These are phyloP conservation scores for Eumacrocentrus americanus DNA, from an alignment of 2,888 invertebrate genomes.

Conservation along the genomic window DNA sequence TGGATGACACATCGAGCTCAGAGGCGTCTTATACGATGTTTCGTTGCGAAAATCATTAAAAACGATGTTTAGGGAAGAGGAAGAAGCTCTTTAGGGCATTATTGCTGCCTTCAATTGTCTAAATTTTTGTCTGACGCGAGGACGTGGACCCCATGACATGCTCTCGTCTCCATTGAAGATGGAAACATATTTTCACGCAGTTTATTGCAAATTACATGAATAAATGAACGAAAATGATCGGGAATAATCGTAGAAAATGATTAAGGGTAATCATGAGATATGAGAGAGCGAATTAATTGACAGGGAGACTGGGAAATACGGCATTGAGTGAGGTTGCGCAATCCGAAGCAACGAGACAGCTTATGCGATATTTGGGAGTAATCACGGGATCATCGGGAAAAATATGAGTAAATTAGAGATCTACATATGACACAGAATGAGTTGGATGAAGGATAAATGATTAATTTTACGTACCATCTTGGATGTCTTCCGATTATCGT, in stretches of 20 bases:
- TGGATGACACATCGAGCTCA: too few species aligned
- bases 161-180: conserved; percentile 34
- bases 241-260: neutral
- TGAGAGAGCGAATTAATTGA: neutral
- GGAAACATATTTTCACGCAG: conserved; percentile 43
- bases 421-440: neutral
- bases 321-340: conserved; percentile 52
- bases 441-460: neutral
- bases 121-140: conserved; percentile 10
- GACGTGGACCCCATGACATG: conserved; percentile 48
- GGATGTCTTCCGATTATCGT: conserved; percentile 82
- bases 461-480: conserved; percentile 73
- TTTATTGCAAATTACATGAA: neutral
- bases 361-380: conserved; percentile 37
- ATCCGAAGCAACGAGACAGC: conserved; percentile 51
- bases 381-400: conserved; percentile 34
- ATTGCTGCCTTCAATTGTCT: too few species aligned
- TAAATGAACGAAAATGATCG: neutral
- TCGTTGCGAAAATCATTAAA: too few species aligned
- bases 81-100: too few species aligned
- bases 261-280: neutral
- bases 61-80: too few species aligned
- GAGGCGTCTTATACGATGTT: too few species aligned
- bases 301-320: conserved; percentile 21
- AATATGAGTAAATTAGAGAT: conserved; percentile 42